phyloP scores from a whole-genome alignment of 2,113 vertebrate genomes.

The Phainopepla nitens region DNA sequence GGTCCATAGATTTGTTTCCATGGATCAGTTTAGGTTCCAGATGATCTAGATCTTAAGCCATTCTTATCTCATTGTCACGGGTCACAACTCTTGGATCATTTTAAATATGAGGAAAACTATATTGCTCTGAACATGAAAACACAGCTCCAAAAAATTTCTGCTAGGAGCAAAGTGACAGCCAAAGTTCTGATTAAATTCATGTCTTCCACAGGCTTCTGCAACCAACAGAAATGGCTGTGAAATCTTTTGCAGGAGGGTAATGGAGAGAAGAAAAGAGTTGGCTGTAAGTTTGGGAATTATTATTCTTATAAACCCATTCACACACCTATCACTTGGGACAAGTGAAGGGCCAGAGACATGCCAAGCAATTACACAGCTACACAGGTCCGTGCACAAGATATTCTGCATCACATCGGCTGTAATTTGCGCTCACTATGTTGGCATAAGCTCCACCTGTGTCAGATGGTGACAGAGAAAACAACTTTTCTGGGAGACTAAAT shows the following conservation, averaged over 20 bases:
- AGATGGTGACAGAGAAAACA: conserved; percentile 63
- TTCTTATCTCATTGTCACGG: neutral
- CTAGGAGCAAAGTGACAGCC: neutral
- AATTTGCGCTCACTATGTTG: conserved; percentile 41
- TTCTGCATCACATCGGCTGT: conserved; percentile 38
- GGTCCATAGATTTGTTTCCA: neutral
- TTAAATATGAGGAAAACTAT: neutral
- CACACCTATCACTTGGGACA: conserved; percentile 71
- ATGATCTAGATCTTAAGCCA: neutral
- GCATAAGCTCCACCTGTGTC: conserved; percentile 58
- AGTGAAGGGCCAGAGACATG: conserved; percentile 62
- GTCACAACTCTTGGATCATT: neutral
- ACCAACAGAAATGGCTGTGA: conserved; percentile 32
- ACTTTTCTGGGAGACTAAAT: conserved; percentile 59
- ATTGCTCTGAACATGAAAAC: neutral
- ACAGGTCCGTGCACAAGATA: conserved; percentile 62
- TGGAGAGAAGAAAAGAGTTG: conserved; percentile 55
- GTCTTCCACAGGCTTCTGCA: conserved; percentile 11
- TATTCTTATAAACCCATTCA: conserved; percentile 68
- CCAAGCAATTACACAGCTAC: conserved; percentile 70
- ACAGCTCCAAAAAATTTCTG: neutral
- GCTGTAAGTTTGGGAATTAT: conserved; percentile 65
- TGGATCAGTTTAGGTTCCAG: neutral
- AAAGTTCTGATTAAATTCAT: conserved; percentile 61
- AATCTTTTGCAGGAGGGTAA: conserved; percentile 56